phyloP scores from a whole-genome alignment of 2,797 vertebrate genomes.

The Hippocampus kuda region DNA sequence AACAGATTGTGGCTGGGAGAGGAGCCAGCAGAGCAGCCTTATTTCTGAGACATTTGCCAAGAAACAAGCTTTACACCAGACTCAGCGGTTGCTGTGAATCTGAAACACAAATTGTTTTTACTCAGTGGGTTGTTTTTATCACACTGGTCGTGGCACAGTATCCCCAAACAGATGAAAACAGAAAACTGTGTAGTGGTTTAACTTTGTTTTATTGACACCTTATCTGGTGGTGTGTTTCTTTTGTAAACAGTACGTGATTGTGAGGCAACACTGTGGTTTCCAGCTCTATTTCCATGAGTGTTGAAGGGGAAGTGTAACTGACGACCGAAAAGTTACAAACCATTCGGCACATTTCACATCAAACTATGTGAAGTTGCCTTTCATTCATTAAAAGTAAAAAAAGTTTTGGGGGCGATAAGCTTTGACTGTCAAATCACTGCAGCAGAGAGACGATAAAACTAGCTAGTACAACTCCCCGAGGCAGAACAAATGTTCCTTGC shows the following conservation, averaged over 20 bases:
- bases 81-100: constrained; percentile 33
- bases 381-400: constrained; percentile 47
- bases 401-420: constrained; percentile 39
- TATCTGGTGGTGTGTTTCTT: constrained; percentile 25
- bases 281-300: background rate
- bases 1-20: constrained; percentile 40
- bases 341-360: constrained; percentile 39
- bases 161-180: constrained; percentile 39
- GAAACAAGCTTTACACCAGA: constrained; percentile 37
- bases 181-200: constrained; percentile 19
- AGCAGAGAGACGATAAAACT: constrained; percentile 46
- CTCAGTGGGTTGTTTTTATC: constrained; percentile 26
- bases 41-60: constrained; percentile 44
- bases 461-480: constrained; percentile 57
- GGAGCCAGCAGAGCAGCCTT: constrained; percentile 43
- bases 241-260: constrained; percentile 33
- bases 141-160: constrained; percentile 2
- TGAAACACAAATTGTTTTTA: constrained; percentile 43
- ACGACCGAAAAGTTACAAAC: constrained; percentile 33
- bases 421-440: constrained; percentile 62
- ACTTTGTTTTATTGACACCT: constrained; percentile 42
- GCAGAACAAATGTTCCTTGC: constrained; percentile 60
- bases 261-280: constrained; percentile 17
- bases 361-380: constrained; percentile 46
- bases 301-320: background rate